These are phyloP conservation scores for Palaemon carinicauda DNA, from an alignment of 1,140 invertebrate species.

Conservation along the genomic window DNA sequence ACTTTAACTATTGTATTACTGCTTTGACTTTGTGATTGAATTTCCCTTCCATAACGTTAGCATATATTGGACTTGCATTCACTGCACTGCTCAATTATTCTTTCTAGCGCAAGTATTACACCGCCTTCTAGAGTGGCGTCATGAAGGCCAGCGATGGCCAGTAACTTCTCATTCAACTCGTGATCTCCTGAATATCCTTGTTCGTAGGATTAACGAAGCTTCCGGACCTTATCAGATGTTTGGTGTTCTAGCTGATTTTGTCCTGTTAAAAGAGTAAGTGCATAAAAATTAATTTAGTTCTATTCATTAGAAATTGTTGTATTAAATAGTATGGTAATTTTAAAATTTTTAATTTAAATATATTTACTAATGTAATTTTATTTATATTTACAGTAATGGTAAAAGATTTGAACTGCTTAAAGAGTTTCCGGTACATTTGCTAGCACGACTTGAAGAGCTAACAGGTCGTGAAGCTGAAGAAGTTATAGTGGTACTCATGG, in stretches of 20 bases:
- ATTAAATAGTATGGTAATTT: no score
- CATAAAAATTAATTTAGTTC: no score
- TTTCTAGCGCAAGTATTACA: constrained; percentile 65
- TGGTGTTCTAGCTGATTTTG: constrained; percentile 63
- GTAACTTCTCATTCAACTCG: constrained; percentile 56
- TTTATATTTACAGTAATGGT: constrained; percentile 58
- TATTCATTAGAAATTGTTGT: no score
- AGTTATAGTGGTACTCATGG: constrained; percentile 65
- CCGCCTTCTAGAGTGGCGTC: constrained; percentile 64
- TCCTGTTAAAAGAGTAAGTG: constrained; percentile 62
- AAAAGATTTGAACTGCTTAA: constrained; percentile 62
- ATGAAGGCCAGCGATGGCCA: constrained; percentile 66
- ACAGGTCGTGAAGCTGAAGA: constrained; percentile 62
- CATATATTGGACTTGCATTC: no score
- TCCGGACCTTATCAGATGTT: constrained; percentile 69
- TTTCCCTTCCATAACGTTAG: neutral
- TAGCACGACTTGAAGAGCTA: constrained; percentile 62
- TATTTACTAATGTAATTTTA: no score
- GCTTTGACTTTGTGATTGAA: neutral
- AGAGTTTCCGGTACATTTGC: constrained; percentile 66
- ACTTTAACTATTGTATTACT: neutral
- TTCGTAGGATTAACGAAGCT: constrained; percentile 67
- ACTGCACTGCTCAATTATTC: no score
- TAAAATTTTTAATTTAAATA: no score
- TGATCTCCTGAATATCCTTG: constrained; percentile 63